These are phyloP conservation scores for Candidula unifasciata DNA, from an alignment of 2,888 invertebrate species.

Conservation along the genomic window DNA sequence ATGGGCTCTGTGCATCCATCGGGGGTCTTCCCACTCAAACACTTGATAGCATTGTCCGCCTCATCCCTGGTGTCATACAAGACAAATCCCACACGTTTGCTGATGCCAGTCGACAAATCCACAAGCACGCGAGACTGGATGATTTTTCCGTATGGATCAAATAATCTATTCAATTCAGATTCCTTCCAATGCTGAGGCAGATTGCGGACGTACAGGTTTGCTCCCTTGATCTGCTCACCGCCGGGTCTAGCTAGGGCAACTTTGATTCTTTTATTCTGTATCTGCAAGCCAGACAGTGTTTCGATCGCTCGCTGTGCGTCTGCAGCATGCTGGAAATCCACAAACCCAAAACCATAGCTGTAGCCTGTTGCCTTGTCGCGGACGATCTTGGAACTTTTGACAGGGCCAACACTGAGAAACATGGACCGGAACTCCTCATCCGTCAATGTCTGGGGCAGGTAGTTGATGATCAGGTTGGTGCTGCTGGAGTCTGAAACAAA, in stretches of 20 bases:
- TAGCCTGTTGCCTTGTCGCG: constrained; percentile 86
- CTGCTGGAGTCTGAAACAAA: constrained; percentile 39
- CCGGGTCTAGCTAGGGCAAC: constrained; percentile 94
- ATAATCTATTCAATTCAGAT: constrained; percentile 89
- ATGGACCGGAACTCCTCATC: constrained; percentile 93
- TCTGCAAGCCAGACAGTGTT: constrained; percentile 90
- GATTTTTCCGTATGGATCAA: constrained; percentile 92
- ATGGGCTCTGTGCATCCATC: constrained; percentile 90
- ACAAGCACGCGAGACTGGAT: constrained; percentile 93
- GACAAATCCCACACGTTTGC: constrained; percentile 93
- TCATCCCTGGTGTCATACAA: constrained; percentile 89
- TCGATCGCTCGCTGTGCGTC: constrained; percentile 92
- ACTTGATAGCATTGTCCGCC: constrained; percentile 92
- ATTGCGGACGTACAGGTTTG: constrained; percentile 95
- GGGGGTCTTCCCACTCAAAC: constrained; percentile 87
- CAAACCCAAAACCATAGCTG: constrained; percentile 97
- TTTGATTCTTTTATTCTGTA: constrained; percentile 94
- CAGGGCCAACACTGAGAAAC: constrained; percentile 91
- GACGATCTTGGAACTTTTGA: constrained; percentile 90
- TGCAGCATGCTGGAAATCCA: constrained; percentile 90
- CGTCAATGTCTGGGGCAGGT: constrained; percentile 94
- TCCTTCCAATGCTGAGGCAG: constrained; percentile 84
- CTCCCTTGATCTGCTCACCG: constrained; percentile 93
- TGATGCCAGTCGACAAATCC: constrained; percentile 91
- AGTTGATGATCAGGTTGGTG: constrained; percentile 95